Conservation (phyloP, 2,113 vertebrate genomes). For the human (Homo sapiens) region GRCh38 chr20:47145001-47145500, state of each 20-base stretch:
- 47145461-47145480: not conserved
- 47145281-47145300: not conserved
- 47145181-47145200: not conserved
- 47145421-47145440: rapidly evolving
- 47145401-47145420: not conserved
- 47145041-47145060: not conserved
- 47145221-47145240: not conserved
- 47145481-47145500: not conserved
- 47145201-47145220: not conserved
- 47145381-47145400: not conserved
- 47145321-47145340: too few relatives aligned
- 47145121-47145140: not conserved
- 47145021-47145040: not conserved
- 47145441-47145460: not conserved
- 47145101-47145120: not conserved
- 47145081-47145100: not conserved
- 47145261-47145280: not conserved
- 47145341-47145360: not conserved
- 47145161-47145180: not conserved
- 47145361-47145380: not conserved
- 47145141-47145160: not conserved
- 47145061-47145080: not conserved
- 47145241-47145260: rapidly evolving
- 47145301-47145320: not conserved
- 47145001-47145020: not conserved